Evolutionary conservation across 2,888 invertebrate species (phyloP), one percentile per base, ranked within the genome.

Genomic region (Phragmatobia fuliginosa): DNA sequence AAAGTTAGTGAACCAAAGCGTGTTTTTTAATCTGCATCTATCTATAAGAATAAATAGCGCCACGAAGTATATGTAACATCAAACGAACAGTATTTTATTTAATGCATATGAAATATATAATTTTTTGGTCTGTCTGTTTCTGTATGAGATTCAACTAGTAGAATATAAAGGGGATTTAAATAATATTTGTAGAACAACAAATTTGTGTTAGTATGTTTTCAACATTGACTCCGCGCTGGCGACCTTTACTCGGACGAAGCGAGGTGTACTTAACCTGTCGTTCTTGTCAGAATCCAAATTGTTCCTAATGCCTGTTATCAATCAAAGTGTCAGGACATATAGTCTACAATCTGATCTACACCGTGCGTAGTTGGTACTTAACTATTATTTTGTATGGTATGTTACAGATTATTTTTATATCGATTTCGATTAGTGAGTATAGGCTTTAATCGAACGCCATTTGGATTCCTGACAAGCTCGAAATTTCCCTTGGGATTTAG

Each of bases 1-100:
- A 92, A 93, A 91, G 91, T 92, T 92, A 80, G 81, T 81, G 70
- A 79, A 81, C 75, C 75, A 71, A 61, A 58, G 70, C 72, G 61
- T 72, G 58, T 74, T 77, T 81, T 81, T 79, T 82, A 81, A 81
- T 82, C 74, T 79, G 68, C 62, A 74, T 66, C 69, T 67, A 75
- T n/a, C n/a, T n/a, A n/a, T n/a, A n/a, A n/a, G n/a, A n/a, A n/a
- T n/a, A n/a, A n/a, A n/a, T n/a, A n/a, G n/a, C n/a, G n/a, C n/a
- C n/a, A n/a, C n/a, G n/a, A n/a, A n/a, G n/a, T n/a, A n/a, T n/a
- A n/a, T n/a, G n/a, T n/a, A n/a, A n/a, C n/a, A n/a, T n/a, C n/a
- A n/a, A n/a, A n/a, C n/a, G n/a, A n/a, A n/a, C n/a, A n/a, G n/a
- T n/a, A n/a, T n/a, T n/a, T n/a, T n/a, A n/a, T n/a, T n/a, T n/a